Conservation (phyloP, 2,797 vertebrate genomes). For the Anabas testudineus region DNA sequence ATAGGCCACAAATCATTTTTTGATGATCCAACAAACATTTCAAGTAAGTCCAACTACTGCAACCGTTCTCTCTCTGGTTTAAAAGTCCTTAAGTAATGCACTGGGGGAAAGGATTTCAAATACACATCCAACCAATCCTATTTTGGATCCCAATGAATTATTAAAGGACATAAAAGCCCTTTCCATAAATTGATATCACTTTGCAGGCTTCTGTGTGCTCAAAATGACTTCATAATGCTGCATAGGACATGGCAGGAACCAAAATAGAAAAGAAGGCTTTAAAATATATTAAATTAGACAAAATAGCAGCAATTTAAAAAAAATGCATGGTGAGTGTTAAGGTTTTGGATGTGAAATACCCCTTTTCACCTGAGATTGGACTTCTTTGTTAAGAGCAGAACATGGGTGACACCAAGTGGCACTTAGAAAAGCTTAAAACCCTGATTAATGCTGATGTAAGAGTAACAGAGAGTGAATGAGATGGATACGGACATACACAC, state of each 20-base stretch:
- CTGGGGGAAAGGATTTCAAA: slow-evolving; percentile 4
- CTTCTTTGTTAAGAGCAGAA: slow-evolving; percentile 54
- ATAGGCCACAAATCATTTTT: slow-evolving; percentile 35
- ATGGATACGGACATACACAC: slow-evolving; percentile 1
- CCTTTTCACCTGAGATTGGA: slow-evolving; percentile 76
- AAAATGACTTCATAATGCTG: slow-evolving; percentile 40
- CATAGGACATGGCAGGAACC: slow-evolving; percentile 16
- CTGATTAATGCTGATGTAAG: slow-evolving; percentile 39
- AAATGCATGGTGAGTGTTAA: slow-evolving; percentile 36
- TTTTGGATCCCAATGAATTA: slow-evolving; percentile 46
- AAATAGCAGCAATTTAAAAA: slow-evolving; percentile 26
- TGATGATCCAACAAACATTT: slow-evolving; percentile 54
- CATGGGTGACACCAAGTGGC: slow-evolving; percentile 48
- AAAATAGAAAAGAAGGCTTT: slow-evolving; percentile 31
- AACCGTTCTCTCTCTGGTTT: slow-evolving; percentile 28
- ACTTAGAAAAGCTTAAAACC: slow-evolving; percentile 60
- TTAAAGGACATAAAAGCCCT: slow-evolving; percentile 42
- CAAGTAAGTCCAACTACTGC: slow-evolving; percentile 59
- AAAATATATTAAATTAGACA: slow-evolving; percentile 27
- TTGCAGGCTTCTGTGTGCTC: slow-evolving; percentile 21
- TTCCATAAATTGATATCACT: slow-evolving; percentile 25
- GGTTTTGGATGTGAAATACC: slow-evolving; percentile 54
- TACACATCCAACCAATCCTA: slow-evolving; percentile 2
- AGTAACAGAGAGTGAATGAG: background rate
- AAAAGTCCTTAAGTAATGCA: slow-evolving; percentile 29